Conservation (phyloP, 92 coral and sea anemone species). For the Heliopora coerulea region DNA sequence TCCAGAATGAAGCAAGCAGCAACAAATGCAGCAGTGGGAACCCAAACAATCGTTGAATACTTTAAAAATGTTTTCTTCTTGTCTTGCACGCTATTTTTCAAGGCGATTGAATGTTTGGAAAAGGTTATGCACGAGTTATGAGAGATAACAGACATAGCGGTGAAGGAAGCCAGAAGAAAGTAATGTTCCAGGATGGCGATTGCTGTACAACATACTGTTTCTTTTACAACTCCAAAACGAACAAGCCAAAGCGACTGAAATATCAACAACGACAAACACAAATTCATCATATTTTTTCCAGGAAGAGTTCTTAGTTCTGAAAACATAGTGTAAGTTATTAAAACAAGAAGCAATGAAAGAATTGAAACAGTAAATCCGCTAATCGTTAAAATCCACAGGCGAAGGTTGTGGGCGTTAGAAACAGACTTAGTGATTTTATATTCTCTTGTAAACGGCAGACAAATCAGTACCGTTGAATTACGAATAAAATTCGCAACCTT, state of each 20-base stretch:
- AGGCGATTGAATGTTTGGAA: not conserved
- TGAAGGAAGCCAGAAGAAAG: constrained; percentile 32
- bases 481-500: not conserved
- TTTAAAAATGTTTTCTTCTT: not conserved
- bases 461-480: constrained; percentile 1
- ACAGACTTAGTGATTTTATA: too few species aligned
- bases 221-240: not conserved
- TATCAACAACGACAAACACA: constrained; percentile 28
- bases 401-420: not conserved
- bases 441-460: not conserved
- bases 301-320: constrained; percentile 46
- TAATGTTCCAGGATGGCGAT: constrained; percentile 37
- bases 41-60: not conserved
- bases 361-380: constrained; percentile 41
- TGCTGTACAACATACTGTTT: not conserved
- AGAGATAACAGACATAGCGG: constrained; percentile 46
- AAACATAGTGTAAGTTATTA: constrained; percentile 29
- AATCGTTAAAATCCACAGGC: constrained; percentile 37
- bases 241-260: constrained; percentile 14
- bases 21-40: not conserved
- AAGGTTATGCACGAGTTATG: constrained; percentile 12
- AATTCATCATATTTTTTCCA: constrained; percentile 46
- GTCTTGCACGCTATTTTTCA: not conserved
- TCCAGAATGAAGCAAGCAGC: not conserved
- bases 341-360: constrained; percentile 30